These are phyloP conservation scores for Marasmarcha lunaedactyla DNA, from an alignment of 2,888 invertebrate species.

Conservation along the genomic window DNA sequence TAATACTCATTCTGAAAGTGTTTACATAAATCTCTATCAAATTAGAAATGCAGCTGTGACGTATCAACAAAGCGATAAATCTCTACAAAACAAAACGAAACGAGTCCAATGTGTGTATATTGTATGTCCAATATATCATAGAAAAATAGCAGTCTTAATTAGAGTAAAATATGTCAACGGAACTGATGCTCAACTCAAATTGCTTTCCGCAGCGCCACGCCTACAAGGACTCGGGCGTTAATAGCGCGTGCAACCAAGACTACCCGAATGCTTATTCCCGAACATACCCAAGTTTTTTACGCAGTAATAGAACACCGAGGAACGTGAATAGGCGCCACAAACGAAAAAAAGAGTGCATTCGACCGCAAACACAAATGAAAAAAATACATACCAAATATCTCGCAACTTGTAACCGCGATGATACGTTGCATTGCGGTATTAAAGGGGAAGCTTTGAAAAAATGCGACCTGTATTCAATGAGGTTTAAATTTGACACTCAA, in stretches of 20 bases:
- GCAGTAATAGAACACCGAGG: conserved; percentile 39
- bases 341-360: conserved; percentile 25
- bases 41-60: too few relatives aligned
- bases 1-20: too few relatives aligned
- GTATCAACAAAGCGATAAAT: too few relatives aligned
- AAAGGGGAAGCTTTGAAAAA: not conserved
- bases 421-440: not conserved
- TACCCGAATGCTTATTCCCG: conserved; percentile 26
- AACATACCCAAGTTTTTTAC: conserved; percentile 52
- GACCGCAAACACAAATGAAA: conserved; percentile 8
- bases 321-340: conserved; percentile 44
- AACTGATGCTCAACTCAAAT: conserved; percentile 51
- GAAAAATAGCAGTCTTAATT: conserved; percentile 39
- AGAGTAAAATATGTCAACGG: conserved; percentile 53
- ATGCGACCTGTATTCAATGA: too few relatives aligned
- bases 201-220: conserved; percentile 63
- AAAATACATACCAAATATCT: not conserved
- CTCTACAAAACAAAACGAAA: not conserved
- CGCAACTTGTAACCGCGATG: not conserved
- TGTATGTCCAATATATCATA: too few relatives aligned
- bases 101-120: too few relatives aligned
- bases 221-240: conserved; percentile 57
- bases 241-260: conserved; percentile 66
- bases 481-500: too few relatives aligned
- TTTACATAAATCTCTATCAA: too few relatives aligned